phyloP scores from a whole-genome alignment of 2,113 vertebrate genomes.

The Petromus typicus region DNA sequence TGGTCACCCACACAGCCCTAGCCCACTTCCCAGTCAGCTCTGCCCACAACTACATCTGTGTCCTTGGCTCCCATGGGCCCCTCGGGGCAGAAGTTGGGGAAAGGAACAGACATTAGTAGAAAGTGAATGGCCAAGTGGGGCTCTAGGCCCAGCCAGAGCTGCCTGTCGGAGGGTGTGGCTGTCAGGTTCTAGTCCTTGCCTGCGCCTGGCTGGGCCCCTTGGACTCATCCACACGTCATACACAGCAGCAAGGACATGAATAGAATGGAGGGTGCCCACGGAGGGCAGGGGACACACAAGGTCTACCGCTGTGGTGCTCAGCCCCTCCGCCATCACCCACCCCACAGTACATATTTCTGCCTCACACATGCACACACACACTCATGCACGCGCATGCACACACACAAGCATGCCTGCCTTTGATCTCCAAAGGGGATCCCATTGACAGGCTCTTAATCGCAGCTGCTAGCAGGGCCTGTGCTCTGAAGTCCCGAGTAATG shows the following conservation, averaged over 20 bases:
- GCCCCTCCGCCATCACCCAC: background rate
- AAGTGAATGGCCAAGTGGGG: background rate
- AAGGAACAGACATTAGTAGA: background rate
- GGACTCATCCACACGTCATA: background rate
- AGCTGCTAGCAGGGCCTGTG: constrained; percentile 87
- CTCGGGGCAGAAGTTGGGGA: background rate
- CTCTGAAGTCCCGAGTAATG: constrained; percentile 92
- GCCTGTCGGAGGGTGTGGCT: background rate
- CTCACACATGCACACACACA: background rate
- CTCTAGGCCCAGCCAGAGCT: background rate
- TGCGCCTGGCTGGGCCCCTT: background rate
- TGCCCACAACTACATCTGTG: constrained; percentile 39
- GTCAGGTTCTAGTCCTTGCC: background rate
- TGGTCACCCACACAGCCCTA: constrained; percentile 79
- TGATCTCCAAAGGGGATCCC: constrained; percentile 91
- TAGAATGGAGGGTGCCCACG: background rate
- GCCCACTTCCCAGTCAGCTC: constrained; percentile 78
- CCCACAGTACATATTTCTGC: background rate
- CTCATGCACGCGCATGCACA: background rate
- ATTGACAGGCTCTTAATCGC: constrained; percentile 89
- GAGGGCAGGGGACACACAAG: background rate
- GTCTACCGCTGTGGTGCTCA: background rate
- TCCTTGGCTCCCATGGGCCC: background rate
- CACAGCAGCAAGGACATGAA: background rate
- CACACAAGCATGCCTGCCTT: constrained; percentile 82